Evolutionary conservation across 2,888 invertebrate genomes (phyloP).

Genomic region (Octodonta nipae): DNA sequence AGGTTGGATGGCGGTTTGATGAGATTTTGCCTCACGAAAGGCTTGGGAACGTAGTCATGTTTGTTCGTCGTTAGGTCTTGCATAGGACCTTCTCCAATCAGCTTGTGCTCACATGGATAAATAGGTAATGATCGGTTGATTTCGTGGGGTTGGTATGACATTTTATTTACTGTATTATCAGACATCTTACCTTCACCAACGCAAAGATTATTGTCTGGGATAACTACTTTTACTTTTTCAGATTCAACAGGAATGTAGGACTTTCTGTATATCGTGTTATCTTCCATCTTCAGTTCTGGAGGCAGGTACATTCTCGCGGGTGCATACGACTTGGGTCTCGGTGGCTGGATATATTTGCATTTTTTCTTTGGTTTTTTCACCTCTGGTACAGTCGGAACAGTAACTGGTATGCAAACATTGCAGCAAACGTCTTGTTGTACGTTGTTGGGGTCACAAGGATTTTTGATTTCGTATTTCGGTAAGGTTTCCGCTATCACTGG

Average conservation of each 20-base stretch:
- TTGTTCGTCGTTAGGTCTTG: constrained; percentile 59
- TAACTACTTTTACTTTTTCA: constrained; percentile 26
- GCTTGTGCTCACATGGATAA: constrained; percentile 48
- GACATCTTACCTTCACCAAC: constrained; percentile 36
- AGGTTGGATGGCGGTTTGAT: constrained; percentile 29
- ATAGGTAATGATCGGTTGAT: constrained; percentile 43
- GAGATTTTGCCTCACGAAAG: constrained; percentile 38
- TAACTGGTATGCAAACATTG: constrained; percentile 25
- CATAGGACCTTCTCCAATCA: constrained; percentile 53
- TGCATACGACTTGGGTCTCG: constrained; percentile 44
- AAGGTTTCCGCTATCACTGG: constrained; percentile 23
- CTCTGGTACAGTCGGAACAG: constrained; percentile 14
- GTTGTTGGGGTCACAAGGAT: constrained; percentile 21
- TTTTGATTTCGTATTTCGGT: constrained; percentile 20
- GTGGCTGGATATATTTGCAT: constrained; percentile 41
- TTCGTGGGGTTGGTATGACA: constrained; percentile 43
- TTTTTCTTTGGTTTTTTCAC: constrained; percentile 18
- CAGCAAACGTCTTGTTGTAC: constrained; percentile 14
- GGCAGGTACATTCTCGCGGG: constrained; percentile 43
- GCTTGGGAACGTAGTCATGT: constrained; percentile 57
- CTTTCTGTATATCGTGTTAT: constrained; percentile 50
- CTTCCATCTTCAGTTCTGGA: constrained; percentile 45
- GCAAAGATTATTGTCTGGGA: constrained; percentile 32
- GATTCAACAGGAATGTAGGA: constrained; percentile 45
- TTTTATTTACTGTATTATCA: constrained; percentile 43